phyloP scores from a whole-genome alignment of 2,888 invertebrate genomes.

The Agonopterix alstromeriana region DNA sequence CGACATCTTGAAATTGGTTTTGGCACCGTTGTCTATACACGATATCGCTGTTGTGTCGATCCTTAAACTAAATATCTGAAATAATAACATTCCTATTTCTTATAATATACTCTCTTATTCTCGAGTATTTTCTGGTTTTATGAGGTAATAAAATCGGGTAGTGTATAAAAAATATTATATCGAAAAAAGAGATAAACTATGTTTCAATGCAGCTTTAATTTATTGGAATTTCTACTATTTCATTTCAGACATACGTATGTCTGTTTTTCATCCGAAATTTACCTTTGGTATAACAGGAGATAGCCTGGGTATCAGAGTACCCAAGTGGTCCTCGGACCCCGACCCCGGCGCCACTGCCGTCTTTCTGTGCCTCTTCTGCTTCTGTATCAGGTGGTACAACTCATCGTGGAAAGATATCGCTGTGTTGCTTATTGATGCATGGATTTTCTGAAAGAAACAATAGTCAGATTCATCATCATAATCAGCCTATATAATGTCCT shows the following conservation, averaged over 20 bases:
- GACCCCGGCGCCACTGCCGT: slow-evolving; percentile 12
- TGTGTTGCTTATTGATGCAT: slow-evolving; percentile 77
- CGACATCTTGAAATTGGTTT: slow-evolving; percentile 83
- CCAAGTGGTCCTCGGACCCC: slow-evolving; percentile 32
- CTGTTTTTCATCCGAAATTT: slow-evolving; percentile 7
- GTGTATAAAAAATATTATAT: too few species aligned
- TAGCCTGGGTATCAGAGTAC: slow-evolving; percentile 78
- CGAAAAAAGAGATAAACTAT: too few species aligned
- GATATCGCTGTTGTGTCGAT: slow-evolving; percentile 83
- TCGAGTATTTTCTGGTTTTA: too few species aligned
- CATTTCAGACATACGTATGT: too few species aligned
- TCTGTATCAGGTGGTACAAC: slow-evolving; percentile 68
- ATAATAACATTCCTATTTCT: slow-evolving; percentile 13
- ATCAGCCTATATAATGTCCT: too few species aligned
- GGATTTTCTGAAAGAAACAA: slow-evolving; percentile 77
- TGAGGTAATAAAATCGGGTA: too few species aligned
- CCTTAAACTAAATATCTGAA: slow-evolving; percentile 83
- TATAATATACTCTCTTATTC: not conserved
- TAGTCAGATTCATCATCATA: too few species aligned
- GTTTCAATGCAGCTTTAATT: too few species aligned
- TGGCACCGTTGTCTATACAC: slow-evolving; percentile 81
- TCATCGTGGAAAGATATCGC: slow-evolving; percentile 76
- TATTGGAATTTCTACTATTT: too few species aligned
- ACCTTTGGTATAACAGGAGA: slow-evolving; percentile 90
- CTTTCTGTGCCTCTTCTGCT: slow-evolving; percentile 37